Evolutionary conservation across 1,140 invertebrate genomes (phyloP).

Genomic region (Procambarus clarkii): DNA sequence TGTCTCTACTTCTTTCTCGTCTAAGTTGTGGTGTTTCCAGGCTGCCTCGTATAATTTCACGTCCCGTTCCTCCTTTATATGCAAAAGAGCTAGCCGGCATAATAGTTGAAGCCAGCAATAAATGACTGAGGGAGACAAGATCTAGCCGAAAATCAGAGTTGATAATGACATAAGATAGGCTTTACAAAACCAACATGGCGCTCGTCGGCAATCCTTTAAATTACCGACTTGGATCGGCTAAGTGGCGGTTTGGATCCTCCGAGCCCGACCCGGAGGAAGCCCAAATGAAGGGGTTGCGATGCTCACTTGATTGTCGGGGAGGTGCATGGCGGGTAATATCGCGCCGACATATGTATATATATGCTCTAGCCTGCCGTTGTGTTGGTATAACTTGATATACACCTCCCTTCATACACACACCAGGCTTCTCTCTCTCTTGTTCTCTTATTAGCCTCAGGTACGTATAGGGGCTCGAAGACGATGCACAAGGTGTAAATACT

Average conservation of each 20-base stretch:
- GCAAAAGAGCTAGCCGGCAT: background rate
- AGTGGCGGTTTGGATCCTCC: conserved; percentile 51
- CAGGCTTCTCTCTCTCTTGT: too few relatives aligned
- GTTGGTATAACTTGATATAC: background rate
- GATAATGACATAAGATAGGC: conserved; percentile 56
- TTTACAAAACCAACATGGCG: conserved; percentile 59
- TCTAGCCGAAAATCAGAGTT: conserved; percentile 26
- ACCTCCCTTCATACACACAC: background rate
- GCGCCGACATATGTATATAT: conserved; percentile 4
- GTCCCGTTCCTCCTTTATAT: conserved; percentile 15
- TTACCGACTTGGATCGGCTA: conserved; percentile 52
- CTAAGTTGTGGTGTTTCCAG: background rate
- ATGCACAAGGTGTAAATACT: too few relatives aligned
- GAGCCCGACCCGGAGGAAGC: conserved; percentile 53
- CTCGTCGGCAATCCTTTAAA: conserved; percentile 59
- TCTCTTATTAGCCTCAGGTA: too few relatives aligned
- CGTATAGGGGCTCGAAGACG: too few relatives aligned
- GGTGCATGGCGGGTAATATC: conserved; percentile 54
- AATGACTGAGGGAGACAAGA: background rate
- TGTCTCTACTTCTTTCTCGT: background rate
- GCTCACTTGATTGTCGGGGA: conserved; percentile 59
- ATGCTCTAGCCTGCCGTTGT: conserved; percentile 27
- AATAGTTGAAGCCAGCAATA: background rate
- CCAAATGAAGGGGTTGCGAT: conserved; percentile 53
- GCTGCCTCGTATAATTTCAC: conserved; percentile 16